Evolutionary conservation across 2,797 vertebrate species (phyloP).

Genomic region (Anisognathus igniventris): DNA sequence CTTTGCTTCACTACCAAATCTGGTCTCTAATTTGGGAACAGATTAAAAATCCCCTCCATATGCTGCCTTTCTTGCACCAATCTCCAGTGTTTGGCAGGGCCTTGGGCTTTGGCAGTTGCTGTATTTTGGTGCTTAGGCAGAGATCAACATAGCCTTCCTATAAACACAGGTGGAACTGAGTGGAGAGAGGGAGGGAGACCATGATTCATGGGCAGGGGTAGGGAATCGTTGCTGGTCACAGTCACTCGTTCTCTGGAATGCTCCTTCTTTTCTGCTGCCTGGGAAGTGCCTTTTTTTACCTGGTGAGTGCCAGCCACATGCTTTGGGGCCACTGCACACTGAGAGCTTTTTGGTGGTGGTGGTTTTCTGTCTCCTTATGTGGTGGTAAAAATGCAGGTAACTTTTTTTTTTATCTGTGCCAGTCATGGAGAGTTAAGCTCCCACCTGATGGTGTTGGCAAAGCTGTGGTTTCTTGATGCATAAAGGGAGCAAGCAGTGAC

Average conservation of each 20-base stretch:
- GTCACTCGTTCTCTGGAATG: background rate
- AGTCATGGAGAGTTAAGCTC: background rate
- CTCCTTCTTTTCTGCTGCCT: background rate
- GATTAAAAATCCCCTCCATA: background rate
- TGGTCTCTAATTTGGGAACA: background rate
- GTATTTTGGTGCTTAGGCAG: background rate
- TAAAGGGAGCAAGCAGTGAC: background rate
- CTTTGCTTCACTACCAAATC: background rate
- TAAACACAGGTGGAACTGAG: conserved; percentile 29
- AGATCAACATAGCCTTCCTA: background rate
- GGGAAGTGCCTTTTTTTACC: background rate
- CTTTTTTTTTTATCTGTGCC: background rate
- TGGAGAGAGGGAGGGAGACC: background rate
- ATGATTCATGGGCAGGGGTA: background rate
- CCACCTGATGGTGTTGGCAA: background rate
- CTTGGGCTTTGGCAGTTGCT: background rate
- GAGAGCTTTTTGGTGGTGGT: background rate
- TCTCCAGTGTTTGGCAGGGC: background rate
- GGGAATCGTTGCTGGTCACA: background rate
- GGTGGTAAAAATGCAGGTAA: background rate
- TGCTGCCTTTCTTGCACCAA: background rate
- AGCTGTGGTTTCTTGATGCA: background rate
- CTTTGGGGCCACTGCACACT: fast-evolving
- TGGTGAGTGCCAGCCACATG: background rate
- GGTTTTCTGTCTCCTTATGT: background rate